A percentile compares a stretch with the other conserved stretches of the same genome.
Evolutionary conservation across 2,113 vertebrate genomes (phyloP).

Genomic region (Leiothrix lutea): DNA sequence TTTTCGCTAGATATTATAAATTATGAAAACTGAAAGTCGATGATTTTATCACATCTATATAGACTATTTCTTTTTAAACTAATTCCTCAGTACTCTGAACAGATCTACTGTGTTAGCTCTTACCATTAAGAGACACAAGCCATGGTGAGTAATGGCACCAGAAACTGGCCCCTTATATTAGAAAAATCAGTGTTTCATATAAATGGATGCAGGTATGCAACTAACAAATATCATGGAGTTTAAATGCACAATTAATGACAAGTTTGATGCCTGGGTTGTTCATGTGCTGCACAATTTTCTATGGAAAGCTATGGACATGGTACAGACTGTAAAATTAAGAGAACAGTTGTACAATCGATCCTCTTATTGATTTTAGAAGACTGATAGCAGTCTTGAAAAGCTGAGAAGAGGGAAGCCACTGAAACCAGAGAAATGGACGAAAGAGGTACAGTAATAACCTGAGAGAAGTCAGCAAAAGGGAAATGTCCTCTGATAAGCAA

Average conservation of each 20-base stretch:
- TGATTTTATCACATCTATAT: not conserved
- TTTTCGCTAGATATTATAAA: not conserved
- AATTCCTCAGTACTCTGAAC: not conserved
- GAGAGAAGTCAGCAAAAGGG: not conserved
- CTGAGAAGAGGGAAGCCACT: not conserved
- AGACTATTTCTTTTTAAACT: not conserved
- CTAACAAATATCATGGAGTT: not conserved
- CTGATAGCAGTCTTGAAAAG: not conserved
- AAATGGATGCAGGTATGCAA: not conserved
- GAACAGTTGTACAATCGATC: slow-evolving; percentile 9
- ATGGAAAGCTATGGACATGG: not conserved
- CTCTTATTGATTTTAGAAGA: slow-evolving; percentile 16
- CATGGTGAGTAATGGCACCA: not conserved
- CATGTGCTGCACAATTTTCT: not conserved
- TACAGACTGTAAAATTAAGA: slow-evolving; percentile 21
- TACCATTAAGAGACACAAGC: not conserved
- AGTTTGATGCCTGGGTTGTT: not conserved
- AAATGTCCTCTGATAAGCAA: not conserved
- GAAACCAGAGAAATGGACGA: not conserved
- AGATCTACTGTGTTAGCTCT: not conserved
- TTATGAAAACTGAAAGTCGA: not conserved
- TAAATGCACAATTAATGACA: not conserved
- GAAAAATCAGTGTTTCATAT: not conserved
- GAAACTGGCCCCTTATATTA: not conserved
- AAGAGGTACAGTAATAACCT: not conserved